Conservation (phyloP, 1,140 invertebrate species). For the Euura lappo region DNA sequence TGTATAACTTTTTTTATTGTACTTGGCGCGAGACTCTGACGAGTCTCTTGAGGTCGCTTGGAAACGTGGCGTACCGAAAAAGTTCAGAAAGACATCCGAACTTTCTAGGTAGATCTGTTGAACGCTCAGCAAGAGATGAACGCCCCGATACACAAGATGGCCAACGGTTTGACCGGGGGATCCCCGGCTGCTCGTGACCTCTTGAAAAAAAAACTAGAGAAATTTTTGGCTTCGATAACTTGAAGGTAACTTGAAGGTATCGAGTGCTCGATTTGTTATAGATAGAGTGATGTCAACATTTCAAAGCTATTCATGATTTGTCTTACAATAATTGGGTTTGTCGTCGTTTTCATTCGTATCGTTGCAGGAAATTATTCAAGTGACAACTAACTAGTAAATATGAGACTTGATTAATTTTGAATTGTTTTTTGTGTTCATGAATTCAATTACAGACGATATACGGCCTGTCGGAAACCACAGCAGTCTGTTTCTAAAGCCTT, state of each 20-base stretch:
- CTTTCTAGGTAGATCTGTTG: conserved; percentile 43
- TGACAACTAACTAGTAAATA: no score
- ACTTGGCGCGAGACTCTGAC: no score
- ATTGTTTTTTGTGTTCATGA: background rate
- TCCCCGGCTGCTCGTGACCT: conserved; percentile 77
- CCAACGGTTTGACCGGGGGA: conserved; percentile 76
- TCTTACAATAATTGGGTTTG: no score
- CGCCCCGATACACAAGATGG: conserved; percentile 56
- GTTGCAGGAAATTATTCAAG: no score
- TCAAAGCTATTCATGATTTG: no score
- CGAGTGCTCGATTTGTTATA: no score
- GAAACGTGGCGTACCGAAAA: background rate
- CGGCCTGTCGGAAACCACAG: conserved; percentile 88
- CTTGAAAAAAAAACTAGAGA: conserved; percentile 67
- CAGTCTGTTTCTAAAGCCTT: conserved; percentile 72
- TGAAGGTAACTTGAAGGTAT: conserved; percentile 54
- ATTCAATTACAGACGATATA: conserved; percentile 74
- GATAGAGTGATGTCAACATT: no score
- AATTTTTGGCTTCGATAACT: conserved; percentile 55
- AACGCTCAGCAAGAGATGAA: conserved; percentile 57
- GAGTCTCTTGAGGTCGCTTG: no score
- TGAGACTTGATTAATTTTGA: no score
- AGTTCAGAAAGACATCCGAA: background rate
- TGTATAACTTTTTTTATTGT: no score
- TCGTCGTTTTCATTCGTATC: no score